Conservation (phyloP, 1,140 invertebrate species). For the Dinothrombium tinctorium region DNA sequence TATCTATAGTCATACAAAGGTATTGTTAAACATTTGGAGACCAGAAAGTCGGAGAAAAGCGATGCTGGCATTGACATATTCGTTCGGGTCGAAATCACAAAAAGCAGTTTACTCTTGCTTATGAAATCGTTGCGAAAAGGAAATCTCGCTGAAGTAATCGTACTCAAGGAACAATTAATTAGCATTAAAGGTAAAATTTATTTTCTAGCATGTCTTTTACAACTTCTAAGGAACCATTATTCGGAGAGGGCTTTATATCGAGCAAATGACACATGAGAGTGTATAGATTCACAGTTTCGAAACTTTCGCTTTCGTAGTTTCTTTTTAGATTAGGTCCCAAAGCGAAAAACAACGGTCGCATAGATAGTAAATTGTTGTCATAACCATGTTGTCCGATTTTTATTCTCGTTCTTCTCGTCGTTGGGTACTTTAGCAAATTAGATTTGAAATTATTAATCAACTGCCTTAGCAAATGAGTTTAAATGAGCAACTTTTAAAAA, state of each 20-base stretch:
- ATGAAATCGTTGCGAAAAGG: conserved; percentile 38
- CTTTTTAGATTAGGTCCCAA: conserved; percentile 22
- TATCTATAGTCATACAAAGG: conserved; percentile 47
- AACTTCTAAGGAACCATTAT: conserved; percentile 19
- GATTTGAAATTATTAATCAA: no score
- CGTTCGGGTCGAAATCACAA: conserved; percentile 55
- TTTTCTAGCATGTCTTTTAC: neutral
- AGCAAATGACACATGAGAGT: conserved; percentile 24
- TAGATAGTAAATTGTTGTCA: conserved; percentile 17
- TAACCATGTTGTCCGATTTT: conserved; percentile 20
- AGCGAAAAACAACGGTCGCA: conserved; percentile 26
- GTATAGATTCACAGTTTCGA: conserved; percentile 25
- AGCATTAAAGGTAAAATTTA: conserved; percentile 39
- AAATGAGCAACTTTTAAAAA: no score
- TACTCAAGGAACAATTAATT: conserved; percentile 54
- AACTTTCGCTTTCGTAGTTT: conserved; percentile 14
- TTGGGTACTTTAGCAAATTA: neutral
- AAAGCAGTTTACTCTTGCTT: conserved; percentile 47
- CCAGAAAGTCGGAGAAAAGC: conserved; percentile 40
- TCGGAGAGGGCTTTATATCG: conserved; percentile 19
- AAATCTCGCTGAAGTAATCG: conserved; percentile 38
- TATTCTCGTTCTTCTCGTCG: neutral
- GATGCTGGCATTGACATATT: conserved; percentile 46
- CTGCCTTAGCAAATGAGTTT: no score
- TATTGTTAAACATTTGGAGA: conserved; percentile 61